Base-by-base conservation (phyloP, 2,888 invertebrate genomes). In the Ethmia dodecea region DNA sequence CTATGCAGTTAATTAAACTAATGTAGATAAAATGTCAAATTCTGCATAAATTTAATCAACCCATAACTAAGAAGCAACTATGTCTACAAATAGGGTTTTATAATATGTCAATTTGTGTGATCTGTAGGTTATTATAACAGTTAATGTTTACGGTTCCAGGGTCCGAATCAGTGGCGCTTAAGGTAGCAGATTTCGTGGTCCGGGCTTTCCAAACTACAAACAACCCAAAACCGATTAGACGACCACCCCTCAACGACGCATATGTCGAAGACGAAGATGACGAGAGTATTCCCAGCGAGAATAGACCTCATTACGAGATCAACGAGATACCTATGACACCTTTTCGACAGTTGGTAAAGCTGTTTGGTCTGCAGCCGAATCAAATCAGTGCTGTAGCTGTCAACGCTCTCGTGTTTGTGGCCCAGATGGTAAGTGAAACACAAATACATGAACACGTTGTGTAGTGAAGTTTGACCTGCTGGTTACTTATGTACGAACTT, bases 341-440 rank as follows among this genome's bases (percentile, higher is more conserved):
- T 26, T 50, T 73, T 42, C 60, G 66, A 32, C 67, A 79, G 35
- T 86, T 94, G 49, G 88, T 94, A 42, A 86, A 90, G 29, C 72
- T 95, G 35, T 86, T 95, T 47, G 94, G 94, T 12, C 87, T 95
- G 33, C 93, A 95, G 63, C 88, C 92, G 0, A 89, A 89, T 36
- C 93, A 93, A 73, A 87, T 95, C 40, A 92, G 93, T 16, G 94
- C 95, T 0, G 91, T 95, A 25, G 93, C 94, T 9, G 88, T 95
- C 10, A 95, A 95, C 65, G 93, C 93, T 12, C 87, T 95, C 10
- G 91, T 95, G 44, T 94, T 94, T 71, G 88, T 95, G 10, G 94
- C 95, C 1, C 94, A 95, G 77, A 88, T 94, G 90, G 95, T 94
- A 75, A 86, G 88, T 70, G n/a, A 2, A n/a, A n/a, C n/a, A n/a